Conservation (phyloP, 2,113 vertebrate species). For the Saimiri boliviensis region DNA sequence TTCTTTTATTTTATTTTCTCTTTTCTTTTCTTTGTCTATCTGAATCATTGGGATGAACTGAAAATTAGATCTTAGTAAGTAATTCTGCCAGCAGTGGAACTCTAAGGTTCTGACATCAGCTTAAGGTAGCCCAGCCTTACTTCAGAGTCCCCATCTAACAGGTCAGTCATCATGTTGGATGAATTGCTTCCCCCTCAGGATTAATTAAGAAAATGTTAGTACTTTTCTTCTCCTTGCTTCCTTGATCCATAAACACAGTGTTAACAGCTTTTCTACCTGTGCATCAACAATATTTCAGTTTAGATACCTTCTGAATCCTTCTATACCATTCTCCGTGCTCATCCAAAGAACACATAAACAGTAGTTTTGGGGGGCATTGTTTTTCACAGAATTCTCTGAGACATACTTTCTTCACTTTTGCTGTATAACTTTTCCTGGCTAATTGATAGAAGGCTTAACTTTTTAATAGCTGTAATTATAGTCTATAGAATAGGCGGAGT, state of each 20-base stretch:
- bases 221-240: not conserved
- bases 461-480: constrained; percentile 19
- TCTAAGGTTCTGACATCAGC: not conserved
- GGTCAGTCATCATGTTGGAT: not conserved
- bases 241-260: not conserved
- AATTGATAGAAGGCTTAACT: not conserved
- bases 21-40: not conserved
- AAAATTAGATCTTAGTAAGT: not conserved
- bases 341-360: not conserved
- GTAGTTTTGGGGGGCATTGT: not conserved
- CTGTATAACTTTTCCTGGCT: not conserved
- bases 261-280: not conserved
- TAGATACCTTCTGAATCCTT: not conserved
- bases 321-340: not conserved
- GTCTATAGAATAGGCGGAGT: not conserved
- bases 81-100: not conserved
- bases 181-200: not conserved
- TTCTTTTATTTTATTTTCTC: not conserved
- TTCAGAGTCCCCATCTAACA: not conserved
- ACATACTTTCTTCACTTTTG: not conserved
- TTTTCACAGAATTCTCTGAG: not conserved
- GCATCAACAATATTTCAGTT: not conserved
- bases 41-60: constrained; percentile 1
- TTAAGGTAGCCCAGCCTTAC: not conserved
- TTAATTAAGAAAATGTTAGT: constrained; percentile 4